Evolutionary conservation across 2,888 invertebrate genomes (phyloP), one percentile per base, ranked within the genome.

Genomic region (Drosophila anceps): DNA sequence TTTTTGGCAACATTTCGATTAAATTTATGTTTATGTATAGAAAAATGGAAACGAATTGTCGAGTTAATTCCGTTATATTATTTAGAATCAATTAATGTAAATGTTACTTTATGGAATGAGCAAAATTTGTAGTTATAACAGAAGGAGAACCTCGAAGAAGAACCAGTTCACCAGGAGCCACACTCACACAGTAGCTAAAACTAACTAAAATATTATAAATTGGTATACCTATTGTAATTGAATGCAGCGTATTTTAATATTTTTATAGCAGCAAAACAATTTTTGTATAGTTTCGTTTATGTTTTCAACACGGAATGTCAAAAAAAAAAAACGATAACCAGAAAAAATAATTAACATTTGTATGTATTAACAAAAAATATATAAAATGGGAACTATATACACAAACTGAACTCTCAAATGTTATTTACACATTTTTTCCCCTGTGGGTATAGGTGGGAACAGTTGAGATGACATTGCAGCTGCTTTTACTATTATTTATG

Each of bases 321-420:
- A 51, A 58, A 50, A 60, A 29, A 63, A 44, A 8, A 67, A 51
- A 63, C 33, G 27, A 68, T 48, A 62, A 57, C 24, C 64, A 61
- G 48, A 59, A 58, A 64, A 69, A 48, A 35, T 44, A 68, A 59
- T 43, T 43, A 78, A 64, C 29, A 71, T 61, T 77, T 81, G 69
- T 75, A 73, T 72, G 71, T 73, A 71, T 68, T 73, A 69, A 69
- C 24, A 66, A 61, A 69, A 66, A 70, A 65, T 33, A 77, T 60
- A 88, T 73, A 83, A 86, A 88, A 84, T 75, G 68, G 73, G 76
- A 86, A 73, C 61, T 74, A 76, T 81, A 78, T 69, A 75, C 74
- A 70, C 35, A 46, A 72, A 79, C 69, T 79, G 59, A 58, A 68
- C 55, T 68, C 35, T 37, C 7, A 44, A 58, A 43, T 27, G 12